A percentile compares a stretch with the other conserved stretches of the same genome.
phyloP scores from a whole-genome alignment of 2,797 vertebrate species.

The Syncerus caffer region DNA sequence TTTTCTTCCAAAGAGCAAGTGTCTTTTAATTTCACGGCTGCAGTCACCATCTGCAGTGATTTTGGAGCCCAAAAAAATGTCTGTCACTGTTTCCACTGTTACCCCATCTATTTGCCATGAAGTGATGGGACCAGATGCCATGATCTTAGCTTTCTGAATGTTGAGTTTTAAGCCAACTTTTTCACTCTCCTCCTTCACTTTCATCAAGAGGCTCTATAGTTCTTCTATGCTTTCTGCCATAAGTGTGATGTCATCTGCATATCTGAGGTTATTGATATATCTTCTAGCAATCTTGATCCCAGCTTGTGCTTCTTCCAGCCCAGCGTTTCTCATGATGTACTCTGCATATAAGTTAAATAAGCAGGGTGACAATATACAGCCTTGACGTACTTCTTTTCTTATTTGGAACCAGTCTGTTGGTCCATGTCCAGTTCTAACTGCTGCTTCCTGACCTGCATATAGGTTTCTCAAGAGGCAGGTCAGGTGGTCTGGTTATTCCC shows the following conservation, averaged over 20 bases:
- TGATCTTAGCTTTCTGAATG: neutral
- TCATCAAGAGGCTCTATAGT: neutral
- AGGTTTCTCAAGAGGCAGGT: neutral
- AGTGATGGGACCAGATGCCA: neutral
- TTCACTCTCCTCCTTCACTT: neutral
- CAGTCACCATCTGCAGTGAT: neutral
- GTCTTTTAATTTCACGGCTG: neutral
- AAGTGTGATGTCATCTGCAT: neutral
- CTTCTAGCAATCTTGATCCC: neutral
- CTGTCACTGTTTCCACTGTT: neutral
- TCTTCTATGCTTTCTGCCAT: neutral
- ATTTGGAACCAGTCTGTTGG: neutral
- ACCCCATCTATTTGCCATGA: neutral
- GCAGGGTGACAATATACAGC: neutral
- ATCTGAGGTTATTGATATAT: neutral
- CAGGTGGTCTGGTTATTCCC: neutral
- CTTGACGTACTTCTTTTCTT: neutral
- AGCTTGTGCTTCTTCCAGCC: neutral
- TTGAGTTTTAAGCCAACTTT: neutral
- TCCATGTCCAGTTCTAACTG: neutral
- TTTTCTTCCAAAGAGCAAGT: neutral
- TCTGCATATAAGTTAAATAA: neutral
- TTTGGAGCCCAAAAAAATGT: neutral
- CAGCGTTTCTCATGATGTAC: neutral
- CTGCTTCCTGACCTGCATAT: neutral